phyloP scores from a whole-genome alignment of 1,140 invertebrate species.

The Nylanderia fulva region DNA sequence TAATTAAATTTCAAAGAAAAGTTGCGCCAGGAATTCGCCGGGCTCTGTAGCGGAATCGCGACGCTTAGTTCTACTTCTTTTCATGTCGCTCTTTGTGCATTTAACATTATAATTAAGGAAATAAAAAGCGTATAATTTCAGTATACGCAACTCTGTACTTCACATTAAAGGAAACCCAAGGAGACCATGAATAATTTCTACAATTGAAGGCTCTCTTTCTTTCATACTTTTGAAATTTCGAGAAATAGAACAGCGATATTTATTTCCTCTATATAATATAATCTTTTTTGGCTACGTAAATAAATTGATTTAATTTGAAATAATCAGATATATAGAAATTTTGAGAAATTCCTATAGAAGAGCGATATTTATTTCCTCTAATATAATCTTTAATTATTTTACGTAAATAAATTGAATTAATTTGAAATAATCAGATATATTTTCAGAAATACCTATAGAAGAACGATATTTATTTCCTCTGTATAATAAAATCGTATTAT shows the following conservation, averaged over 20 bases:
- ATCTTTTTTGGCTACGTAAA: not conserved
- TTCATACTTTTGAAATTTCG: not conserved
- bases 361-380: not conserved
- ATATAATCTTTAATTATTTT: not conserved
- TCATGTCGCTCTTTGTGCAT: slow-evolving; percentile 17
- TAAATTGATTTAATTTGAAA: not conserved
- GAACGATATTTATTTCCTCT: not conserved
- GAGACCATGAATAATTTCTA: not conserved
- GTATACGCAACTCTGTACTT: not conserved
- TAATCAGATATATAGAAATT: no score
- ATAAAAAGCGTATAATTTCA: not conserved
- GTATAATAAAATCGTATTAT: not conserved
- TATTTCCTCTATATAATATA: not conserved
- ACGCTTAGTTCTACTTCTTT: slow-evolving; percentile 26
- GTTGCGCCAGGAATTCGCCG: slow-evolving; percentile 25
- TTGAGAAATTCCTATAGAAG: not conserved
- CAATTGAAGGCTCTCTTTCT: not conserved
- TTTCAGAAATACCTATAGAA: not conserved
- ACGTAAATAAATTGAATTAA: not conserved
- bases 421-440: not conserved
- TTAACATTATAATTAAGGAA: slow-evolving; percentile 37
- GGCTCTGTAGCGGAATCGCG: not conserved
- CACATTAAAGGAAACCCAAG: not conserved
- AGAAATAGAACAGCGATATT: not conserved
- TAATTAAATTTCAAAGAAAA: slow-evolving; percentile 60